These are phyloP conservation scores for Microcebus griseorufus DNA, from an alignment of 2,113 vertebrate genomes.

Conservation along the genomic window DNA sequence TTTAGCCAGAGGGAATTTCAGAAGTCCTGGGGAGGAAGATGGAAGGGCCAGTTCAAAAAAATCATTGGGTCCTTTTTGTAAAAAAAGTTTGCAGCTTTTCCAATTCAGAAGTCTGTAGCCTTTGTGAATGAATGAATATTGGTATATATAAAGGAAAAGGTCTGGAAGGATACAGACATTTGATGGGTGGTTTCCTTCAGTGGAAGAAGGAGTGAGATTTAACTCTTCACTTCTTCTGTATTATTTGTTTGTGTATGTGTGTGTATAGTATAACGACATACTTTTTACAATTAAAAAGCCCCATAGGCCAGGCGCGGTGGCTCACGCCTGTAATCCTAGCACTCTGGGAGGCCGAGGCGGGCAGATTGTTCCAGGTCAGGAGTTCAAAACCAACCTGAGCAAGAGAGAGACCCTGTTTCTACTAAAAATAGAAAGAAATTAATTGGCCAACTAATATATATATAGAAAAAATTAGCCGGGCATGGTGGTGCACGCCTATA, in stretches of 20 bases:
- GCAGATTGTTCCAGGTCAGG: no score
- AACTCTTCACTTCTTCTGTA: background rate
- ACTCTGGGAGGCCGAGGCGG: no score
- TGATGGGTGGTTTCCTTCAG: background rate
- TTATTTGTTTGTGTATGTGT: background rate
- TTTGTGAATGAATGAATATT: slow-evolving; percentile 22
- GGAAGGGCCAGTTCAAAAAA: background rate
- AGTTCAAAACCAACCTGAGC: no score
- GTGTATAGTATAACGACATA: background rate
- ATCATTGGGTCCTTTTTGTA: background rate
- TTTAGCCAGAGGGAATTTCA: background rate
- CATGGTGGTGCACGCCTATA: no score
- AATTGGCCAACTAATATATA: no score
- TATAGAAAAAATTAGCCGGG: no score
- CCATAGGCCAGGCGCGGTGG: background rate
- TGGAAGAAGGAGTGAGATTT: slow-evolving; percentile 10
- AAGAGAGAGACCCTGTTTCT: no score
- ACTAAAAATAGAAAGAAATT: no score
- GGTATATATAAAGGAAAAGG: background rate
- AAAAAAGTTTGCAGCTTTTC: background rate
- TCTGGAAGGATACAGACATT: slow-evolving; percentile 25
- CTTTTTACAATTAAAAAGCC: slow-evolving; percentile 23
- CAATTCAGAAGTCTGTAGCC: slow-evolving; percentile 25
- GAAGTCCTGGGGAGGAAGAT: background rate
- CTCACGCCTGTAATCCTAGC: no score